Evolutionary conservation across 2,113 vertebrate genomes (phyloP), one percentile per base, ranked within the genome.

Genomic region (Neogobius melanostomus): DNA sequence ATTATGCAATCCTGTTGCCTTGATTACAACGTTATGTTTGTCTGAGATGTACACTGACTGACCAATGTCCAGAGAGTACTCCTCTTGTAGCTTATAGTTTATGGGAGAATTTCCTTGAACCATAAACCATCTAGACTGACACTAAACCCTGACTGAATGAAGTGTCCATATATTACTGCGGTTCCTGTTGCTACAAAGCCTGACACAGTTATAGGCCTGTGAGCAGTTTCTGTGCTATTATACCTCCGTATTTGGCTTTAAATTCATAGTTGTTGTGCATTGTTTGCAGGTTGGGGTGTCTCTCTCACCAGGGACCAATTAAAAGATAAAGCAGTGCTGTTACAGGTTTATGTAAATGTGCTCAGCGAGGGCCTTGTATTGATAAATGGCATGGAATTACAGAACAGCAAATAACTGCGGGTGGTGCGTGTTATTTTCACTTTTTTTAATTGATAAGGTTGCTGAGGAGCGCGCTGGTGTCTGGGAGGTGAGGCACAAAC

Each of bases 281-380:
- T 89, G 86, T 90, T 91, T 89, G 81, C 83, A 89, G 85, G 87
- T 89, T 85, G 77, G 83, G 86, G 88, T 90, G 90, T 84, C 83
- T 78, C 69, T 82, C 82, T 84, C 85, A 82, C 86, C 16, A 44
- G 86, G 86, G 88, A 86, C 85, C 88, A 91, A 90, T 91, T 91
- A 90, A 90, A 90, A 89, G 90, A 90, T 91, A 91, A 89, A 90
- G 82, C 83, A 65, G 75, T 69, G 78, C 87, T 75, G 87, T 86
- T 90, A 86, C 85, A 88, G 88, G 86, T 90, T 91, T 89, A 91
- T 91, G 88, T 86, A 88, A 91, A 91, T 91, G 63, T 68, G 59
- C 72, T 64, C 76, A 76, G 81, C 79, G 60, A 81, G 82, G 72
- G 77, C 79, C 80, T 84, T 76, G 83, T 86, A 81, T 88, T 88